Conservation (phyloP, 2,113 vertebrate species). For the Microcebus murinus region DNA sequence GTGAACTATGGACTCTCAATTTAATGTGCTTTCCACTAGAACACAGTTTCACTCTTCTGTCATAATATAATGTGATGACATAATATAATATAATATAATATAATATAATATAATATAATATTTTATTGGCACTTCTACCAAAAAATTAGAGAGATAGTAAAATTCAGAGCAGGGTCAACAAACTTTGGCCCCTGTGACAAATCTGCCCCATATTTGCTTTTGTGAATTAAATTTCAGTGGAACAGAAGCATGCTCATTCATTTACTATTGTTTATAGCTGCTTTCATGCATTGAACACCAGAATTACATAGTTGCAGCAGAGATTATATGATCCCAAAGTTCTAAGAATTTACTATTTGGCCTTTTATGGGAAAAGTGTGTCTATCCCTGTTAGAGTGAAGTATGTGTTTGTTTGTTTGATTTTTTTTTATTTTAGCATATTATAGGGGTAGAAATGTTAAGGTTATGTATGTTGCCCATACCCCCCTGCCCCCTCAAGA, state of each 20-base stretch:
- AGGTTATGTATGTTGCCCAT: too few species aligned
- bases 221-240: neutral
- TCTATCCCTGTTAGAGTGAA: neutral
- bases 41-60: neutral
- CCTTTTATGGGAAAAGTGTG: neutral
- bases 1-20: neutral
- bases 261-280: neutral
- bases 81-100: neutral
- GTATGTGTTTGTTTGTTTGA: neutral
- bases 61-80: neutral
- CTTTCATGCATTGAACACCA: neutral
- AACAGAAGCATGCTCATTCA: accelerated
- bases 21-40: neutral
- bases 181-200: neutral
- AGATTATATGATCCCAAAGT: neutral
- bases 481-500: too few species aligned
- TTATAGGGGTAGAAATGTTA: too few species aligned
- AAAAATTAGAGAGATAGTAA: neutral
- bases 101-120: neutral
- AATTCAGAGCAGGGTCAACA: neutral
- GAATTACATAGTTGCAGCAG: neutral
- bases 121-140: neutral
- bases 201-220: neutral
- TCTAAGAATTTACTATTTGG: neutral
- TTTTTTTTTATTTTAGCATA: neutral